phyloP scores from a whole-genome alignment of 2,797 vertebrate genomes.

The Phaenicophaeus curvirostris region DNA sequence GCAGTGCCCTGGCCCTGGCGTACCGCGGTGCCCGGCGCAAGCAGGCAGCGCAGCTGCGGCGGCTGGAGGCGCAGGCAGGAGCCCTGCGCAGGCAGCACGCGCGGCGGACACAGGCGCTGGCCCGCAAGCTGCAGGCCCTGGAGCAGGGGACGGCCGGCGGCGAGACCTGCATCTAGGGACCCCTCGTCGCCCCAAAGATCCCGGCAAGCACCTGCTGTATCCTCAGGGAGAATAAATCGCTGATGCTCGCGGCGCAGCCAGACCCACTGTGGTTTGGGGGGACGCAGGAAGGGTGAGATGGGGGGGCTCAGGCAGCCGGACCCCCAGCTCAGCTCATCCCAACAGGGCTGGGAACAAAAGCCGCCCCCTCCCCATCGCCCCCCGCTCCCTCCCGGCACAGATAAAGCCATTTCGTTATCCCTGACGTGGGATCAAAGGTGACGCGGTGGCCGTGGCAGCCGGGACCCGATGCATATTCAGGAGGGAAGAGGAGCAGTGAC shows the following conservation, averaged over 20 bases:
- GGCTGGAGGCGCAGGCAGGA: conserved; percentile 81
- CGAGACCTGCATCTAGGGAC: conserved; percentile 10
- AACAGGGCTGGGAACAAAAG: neutral
- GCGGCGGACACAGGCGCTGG: conserved; percentile 66
- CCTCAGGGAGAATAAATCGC: neutral
- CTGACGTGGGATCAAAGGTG: conserved; percentile 36
- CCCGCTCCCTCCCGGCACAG: neutral
- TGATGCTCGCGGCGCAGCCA: neutral
- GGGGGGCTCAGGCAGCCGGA: neutral
- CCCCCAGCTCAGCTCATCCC: neutral
- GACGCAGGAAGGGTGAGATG: neutral
- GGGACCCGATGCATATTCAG: conserved; percentile 2
- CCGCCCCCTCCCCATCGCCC: fast-evolving
- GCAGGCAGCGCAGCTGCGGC: conserved; percentile 85
- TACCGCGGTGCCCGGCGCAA: conserved; percentile 85
- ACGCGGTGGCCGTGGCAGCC: neutral
- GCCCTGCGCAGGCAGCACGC: conserved; percentile 80
- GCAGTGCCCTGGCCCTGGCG: conserved; percentile 83
- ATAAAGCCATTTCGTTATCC: conserved; percentile 12
- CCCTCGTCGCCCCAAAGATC: neutral
- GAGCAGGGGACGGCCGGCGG: conserved; percentile 74
- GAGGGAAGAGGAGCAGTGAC: conserved; percentile 25
- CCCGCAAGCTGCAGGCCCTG: conserved; percentile 61
- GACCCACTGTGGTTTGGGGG: fast-evolving
- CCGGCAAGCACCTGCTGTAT: neutral